phyloP scores from a whole-genome alignment of 1,140 invertebrate genomes.

The Drosophila pseudoobscura region DNA sequence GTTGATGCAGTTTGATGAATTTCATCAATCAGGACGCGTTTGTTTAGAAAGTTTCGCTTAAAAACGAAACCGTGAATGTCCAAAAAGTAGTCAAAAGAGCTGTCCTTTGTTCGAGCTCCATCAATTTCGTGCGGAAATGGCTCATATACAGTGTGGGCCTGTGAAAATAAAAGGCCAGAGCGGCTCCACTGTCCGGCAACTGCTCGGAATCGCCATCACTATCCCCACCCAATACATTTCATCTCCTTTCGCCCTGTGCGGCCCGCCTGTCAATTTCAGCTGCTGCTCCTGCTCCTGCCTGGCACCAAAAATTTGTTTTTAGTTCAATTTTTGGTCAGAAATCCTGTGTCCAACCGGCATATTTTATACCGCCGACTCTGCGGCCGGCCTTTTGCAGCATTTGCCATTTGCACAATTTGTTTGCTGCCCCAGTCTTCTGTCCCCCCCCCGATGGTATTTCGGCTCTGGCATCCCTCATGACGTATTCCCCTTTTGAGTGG shows the following conservation, averaged over 20 bases:
- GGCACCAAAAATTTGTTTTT: conserved; percentile 66
- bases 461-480: conserved; percentile 28
- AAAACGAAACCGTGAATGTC: conserved; percentile 32
- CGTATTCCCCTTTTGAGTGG: conserved; percentile 36
- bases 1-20: conserved; percentile 44
- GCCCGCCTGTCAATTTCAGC: conserved; percentile 70
- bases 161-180: conserved; percentile 33
- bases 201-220: neutral
- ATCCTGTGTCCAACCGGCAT: conserved; percentile 61
- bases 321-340: conserved; percentile 55
- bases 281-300: conserved; percentile 27
- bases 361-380: conserved; percentile 59
- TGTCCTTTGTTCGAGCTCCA: conserved; percentile 37
- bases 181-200: conserved; percentile 23
- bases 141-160: neutral
- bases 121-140: conserved; percentile 17
- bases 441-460: neutral
- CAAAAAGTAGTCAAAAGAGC: conserved; percentile 30
- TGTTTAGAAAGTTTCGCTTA: conserved; percentile 29
- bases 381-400: conserved; percentile 39
- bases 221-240: neutral
- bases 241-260: neutral
- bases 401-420: conserved; percentile 71
- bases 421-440: conserved; percentile 15
- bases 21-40: conserved; percentile 46